phyloP scores from a whole-genome alignment of 92 coral and sea anemone species.

The Anthopleura xanthogrammica region DNA sequence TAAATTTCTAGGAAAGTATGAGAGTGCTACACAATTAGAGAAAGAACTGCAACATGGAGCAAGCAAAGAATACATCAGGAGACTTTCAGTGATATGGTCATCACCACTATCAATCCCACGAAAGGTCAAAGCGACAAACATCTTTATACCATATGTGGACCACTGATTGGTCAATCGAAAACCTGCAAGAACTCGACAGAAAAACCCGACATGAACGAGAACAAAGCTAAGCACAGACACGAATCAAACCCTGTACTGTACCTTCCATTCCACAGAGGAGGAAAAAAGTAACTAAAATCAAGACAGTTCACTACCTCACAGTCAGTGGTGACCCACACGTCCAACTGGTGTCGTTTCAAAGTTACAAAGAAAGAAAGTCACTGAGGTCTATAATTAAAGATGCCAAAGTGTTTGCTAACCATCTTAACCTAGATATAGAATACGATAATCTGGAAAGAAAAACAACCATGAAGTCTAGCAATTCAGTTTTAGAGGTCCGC shows the following conservation, averaged over 20 bases:
- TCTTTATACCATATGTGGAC: conserved; percentile 1
- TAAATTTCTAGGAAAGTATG: conserved; percentile 2
- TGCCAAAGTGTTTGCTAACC: not conserved
- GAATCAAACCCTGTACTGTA: conserved; percentile 4
- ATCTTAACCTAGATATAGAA: not conserved
- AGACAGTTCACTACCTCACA: not conserved
- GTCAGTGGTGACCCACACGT: not conserved
- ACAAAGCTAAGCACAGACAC: not conserved
- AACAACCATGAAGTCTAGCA: not conserved
- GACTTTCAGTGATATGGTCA: conserved; percentile 7
- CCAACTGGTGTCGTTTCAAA: not conserved
- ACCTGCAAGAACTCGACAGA: too few relatives aligned
- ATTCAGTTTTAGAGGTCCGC: too few relatives aligned
- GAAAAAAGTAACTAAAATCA: not conserved
- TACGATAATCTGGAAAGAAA: not conserved
- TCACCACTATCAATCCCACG: not conserved
- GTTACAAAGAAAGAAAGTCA: not conserved
- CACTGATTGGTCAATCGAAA: too few relatives aligned
- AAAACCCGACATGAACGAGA: too few relatives aligned
- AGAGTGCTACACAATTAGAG: not conserved
- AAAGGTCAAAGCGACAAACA: not conserved
- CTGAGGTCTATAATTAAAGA: not conserved
- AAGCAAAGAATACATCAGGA: not conserved
- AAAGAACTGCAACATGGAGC: not conserved
- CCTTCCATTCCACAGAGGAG: not conserved